phyloP scores from a whole-genome alignment of 37 sponge, comb jelly and placozoan species.

The Mnemiopsis leidyi region DNA sequence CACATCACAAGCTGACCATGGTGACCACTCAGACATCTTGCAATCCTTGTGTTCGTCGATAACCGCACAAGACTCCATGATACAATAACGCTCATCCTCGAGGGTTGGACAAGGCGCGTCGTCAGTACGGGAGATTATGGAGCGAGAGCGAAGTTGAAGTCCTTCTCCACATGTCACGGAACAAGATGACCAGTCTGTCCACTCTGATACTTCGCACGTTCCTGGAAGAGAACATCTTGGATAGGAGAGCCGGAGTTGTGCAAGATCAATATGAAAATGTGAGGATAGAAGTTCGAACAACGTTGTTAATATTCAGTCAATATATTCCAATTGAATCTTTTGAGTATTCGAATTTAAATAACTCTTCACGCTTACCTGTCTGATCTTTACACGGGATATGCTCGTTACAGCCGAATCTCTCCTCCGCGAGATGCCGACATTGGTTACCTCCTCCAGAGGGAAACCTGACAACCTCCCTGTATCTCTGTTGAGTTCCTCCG shows the following conservation, averaged over 20 bases:
- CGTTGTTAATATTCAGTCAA: background rate
- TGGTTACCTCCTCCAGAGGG: slow-evolving; percentile 11
- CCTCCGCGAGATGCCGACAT: slow-evolving; percentile 25
- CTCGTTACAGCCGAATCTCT: slow-evolving; percentile 49
- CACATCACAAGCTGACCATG: slow-evolving; percentile 32
- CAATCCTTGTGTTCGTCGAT: background rate
- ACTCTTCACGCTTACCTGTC: no score
- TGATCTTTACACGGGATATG: background rate
- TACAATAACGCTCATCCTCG: slow-evolving; percentile 28
- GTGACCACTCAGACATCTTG: background rate
- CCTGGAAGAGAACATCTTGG: slow-evolving; percentile 29
- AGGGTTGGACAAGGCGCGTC: background rate
- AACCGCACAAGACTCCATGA: slow-evolving; percentile 18
- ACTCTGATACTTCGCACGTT: background rate
- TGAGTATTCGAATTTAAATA: no score
- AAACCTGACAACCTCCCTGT: background rate
- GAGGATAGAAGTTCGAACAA: background rate
- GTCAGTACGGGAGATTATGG: background rate
- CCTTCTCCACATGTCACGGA: slow-evolving; percentile 37
- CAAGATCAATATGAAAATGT: background rate
- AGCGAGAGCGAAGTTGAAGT: slow-evolving; percentile 9
- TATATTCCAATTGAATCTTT: no score
- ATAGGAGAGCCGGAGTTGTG: background rate
- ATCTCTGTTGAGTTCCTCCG: slow-evolving; percentile 45
- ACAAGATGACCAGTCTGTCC: background rate